Conservation (phyloP, 2,797 vertebrate genomes). For the Nasua narica region DNA sequence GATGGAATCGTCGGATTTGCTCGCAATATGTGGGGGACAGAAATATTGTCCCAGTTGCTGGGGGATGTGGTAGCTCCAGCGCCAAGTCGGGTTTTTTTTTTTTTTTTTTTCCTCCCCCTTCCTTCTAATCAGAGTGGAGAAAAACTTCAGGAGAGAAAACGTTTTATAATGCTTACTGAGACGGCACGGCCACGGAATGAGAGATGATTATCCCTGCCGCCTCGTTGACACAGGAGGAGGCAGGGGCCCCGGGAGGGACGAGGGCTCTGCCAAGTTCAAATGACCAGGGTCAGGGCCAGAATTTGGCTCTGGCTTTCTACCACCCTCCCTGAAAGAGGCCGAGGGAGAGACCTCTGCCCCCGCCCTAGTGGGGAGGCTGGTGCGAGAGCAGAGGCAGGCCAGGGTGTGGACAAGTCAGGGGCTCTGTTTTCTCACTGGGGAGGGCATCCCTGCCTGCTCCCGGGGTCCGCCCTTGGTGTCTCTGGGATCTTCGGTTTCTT, state of each 20-base stretch:
- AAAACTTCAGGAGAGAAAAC: background rate
- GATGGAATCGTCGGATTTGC: background rate
- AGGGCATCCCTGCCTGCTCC: background rate
- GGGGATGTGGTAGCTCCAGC: background rate
- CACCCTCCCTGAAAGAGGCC: background rate
- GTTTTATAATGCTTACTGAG: background rate
- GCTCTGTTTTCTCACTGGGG: background rate
- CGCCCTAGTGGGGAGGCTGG: background rate
- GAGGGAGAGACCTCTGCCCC: background rate
- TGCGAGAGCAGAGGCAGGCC: background rate
- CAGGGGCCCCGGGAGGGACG: background rate
- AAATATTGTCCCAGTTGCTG: slow-evolving; percentile 29
- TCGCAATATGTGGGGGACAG: background rate
- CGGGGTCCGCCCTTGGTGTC: too few relatives aligned
- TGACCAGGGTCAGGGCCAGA: background rate
- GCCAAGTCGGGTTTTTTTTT: background rate
- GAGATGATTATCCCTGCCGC: background rate
- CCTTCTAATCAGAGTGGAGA: background rate
- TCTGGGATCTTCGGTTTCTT: background rate
- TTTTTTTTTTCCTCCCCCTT: background rate
- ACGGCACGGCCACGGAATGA: background rate
- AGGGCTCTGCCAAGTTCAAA: background rate
- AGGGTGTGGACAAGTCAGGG: background rate
- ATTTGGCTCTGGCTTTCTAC: background rate
- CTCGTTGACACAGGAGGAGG: background rate